Conservation (phyloP, 2,797 vertebrate genomes). For the Alcedo quadribrachys region DNA sequence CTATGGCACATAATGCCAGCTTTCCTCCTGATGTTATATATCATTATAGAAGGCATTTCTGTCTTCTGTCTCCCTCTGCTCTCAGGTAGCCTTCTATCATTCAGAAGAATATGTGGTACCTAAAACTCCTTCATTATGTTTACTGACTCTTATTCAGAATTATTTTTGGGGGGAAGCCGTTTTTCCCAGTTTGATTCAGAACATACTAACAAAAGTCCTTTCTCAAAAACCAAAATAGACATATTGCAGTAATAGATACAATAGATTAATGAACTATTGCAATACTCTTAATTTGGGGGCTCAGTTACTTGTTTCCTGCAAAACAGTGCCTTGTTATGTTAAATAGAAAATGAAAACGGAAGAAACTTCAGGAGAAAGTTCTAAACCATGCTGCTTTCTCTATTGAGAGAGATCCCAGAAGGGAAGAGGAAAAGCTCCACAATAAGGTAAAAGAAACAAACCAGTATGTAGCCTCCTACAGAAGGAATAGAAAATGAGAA, state of each 20-base stretch:
- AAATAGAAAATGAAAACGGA: background rate
- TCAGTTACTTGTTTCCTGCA: background rate
- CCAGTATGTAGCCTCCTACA: conserved; percentile 23
- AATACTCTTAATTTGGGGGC: background rate
- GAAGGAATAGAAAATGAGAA: conserved; percentile 53
- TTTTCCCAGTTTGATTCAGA: background rate
- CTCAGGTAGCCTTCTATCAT: background rate
- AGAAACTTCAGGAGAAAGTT: background rate
- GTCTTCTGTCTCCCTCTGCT: background rate
- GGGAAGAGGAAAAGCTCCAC: background rate
- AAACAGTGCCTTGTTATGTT: background rate
- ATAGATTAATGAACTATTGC: background rate
- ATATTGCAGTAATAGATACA: background rate
- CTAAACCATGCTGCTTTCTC: background rate
- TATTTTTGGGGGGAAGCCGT: background rate
- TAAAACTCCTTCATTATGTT: background rate
- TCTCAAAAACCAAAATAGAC: background rate
- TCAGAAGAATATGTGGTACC: background rate
- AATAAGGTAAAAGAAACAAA: conserved; percentile 26
- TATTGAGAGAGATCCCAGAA: background rate
- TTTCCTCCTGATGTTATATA: background rate
- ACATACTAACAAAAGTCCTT: background rate
- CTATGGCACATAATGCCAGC: background rate
- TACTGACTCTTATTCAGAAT: background rate
- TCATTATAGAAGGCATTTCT: background rate